These are phyloP conservation scores for Coelopa frigida DNA, from an alignment of 1,140 invertebrate genomes.

Conservation along the genomic window DNA sequence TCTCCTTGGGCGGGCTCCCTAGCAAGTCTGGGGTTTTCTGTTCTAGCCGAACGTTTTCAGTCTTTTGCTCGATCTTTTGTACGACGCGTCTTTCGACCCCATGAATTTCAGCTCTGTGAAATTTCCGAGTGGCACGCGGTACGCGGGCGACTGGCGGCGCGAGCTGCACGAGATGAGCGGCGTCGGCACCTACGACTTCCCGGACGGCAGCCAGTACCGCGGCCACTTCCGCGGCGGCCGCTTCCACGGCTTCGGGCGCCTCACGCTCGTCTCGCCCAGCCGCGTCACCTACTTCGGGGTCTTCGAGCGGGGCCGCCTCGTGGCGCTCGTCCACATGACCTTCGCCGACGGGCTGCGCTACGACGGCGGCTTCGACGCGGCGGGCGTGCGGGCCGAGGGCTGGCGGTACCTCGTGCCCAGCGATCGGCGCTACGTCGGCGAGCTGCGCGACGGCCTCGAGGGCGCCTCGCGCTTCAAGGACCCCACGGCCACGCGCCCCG, in stretches of 20 bases:
- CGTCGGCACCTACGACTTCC: slow-evolving; percentile 30
- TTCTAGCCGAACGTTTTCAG: too few species aligned
- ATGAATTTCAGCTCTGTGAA: too few species aligned
- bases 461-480: slow-evolving; percentile 28
- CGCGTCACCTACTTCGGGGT: slow-evolving; percentile 28
- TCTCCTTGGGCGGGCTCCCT: too few species aligned
- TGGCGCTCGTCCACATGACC: slow-evolving; percentile 30
- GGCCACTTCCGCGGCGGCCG: slow-evolving; percentile 22
- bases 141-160: slow-evolving; percentile 25
- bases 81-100: too few species aligned
- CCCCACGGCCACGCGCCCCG: slow-evolving; percentile 16
- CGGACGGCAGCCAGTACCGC: slow-evolving; percentile 34
- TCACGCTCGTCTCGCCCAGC: slow-evolving; percentile 24
- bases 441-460: slow-evolving; percentile 21
- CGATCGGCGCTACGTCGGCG: slow-evolving; percentile 29
- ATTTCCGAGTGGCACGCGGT: slow-evolving; percentile 10
- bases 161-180: slow-evolving; percentile 30
- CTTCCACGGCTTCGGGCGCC: slow-evolving; percentile 30
- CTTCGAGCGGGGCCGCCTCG: slow-evolving; percentile 21
- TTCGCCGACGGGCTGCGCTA: slow-evolving; percentile 28
- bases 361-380: slow-evolving; percentile 14
- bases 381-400: slow-evolving; percentile 14
- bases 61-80: too few species aligned
- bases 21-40: too few species aligned
- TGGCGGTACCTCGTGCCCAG: slow-evolving; percentile 26